phyloP scores from a whole-genome alignment of 2,888 invertebrate genomes.

The Eupeodes latifasciatus region DNA sequence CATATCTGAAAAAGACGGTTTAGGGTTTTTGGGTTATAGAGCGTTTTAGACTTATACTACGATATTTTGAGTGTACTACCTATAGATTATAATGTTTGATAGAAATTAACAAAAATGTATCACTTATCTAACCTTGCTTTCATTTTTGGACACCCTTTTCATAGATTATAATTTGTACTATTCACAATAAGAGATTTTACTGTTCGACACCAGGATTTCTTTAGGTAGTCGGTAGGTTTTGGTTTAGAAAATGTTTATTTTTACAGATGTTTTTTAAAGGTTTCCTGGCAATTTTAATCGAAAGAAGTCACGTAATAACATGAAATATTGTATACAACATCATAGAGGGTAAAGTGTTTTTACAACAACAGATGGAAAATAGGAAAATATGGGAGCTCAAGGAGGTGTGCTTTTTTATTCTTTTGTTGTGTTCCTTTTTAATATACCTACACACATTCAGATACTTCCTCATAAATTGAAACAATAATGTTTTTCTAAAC shows the following conservation, averaged over 20 bases:
- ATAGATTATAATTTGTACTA: not conserved
- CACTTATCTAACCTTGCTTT: no score
- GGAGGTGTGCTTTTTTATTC: not conserved
- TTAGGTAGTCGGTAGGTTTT: no score
- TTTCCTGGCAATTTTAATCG: slow-evolving; percentile 59
- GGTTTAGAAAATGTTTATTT: slow-evolving; percentile 38
- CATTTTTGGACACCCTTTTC: no score
- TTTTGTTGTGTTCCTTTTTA: not conserved
- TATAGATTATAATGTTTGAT: no score
- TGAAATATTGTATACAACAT: not conserved
- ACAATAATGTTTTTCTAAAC: slow-evolving; percentile 9
- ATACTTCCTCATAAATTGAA: slow-evolving; percentile 21
- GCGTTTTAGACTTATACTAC: no score
- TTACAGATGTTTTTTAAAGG: slow-evolving; percentile 67
- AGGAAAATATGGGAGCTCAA: not conserved
- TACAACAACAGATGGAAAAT: slow-evolving; percentile 27
- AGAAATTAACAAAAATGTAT: no score
- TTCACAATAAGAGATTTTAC: slow-evolving; percentile 10
- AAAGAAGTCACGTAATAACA: slow-evolving; percentile 56
- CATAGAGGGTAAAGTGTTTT: slow-evolving; percentile 54
- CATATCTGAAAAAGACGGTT: no score
- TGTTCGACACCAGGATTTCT: not conserved
- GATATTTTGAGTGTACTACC: no score
- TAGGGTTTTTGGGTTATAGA: no score
- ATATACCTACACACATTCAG: not conserved